Conservation (phyloP, 2,888 invertebrate genomes). For the Leucania comma region DNA sequence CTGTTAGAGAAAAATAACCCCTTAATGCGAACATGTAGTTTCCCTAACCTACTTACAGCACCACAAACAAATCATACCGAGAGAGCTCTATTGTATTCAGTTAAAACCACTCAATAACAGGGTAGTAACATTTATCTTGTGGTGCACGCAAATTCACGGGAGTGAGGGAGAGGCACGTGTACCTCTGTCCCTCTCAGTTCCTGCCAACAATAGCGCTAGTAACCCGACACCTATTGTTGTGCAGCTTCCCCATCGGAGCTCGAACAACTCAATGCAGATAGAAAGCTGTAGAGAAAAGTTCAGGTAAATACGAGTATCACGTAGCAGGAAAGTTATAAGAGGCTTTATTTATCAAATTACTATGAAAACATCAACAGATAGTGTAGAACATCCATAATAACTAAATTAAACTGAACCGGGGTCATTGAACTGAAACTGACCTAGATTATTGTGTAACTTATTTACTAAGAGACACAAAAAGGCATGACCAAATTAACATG, state of each 20-base stretch:
- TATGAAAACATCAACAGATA: neutral
- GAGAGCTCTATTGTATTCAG: constrained; percentile 33
- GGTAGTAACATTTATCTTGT: constrained; percentile 33
- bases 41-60: neutral
- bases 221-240: constrained; percentile 50
- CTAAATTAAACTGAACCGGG: too few relatives aligned
- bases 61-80: constrained; percentile 13
- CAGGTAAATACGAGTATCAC: constrained; percentile 9
- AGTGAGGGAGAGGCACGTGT: constrained; percentile 5
- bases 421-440: too few relatives aligned
- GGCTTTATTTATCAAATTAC: neutral
- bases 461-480: neutral
- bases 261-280: constrained; percentile 2
- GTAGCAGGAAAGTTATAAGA: neutral
- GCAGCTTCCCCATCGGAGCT: constrained; percentile 43
- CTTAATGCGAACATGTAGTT: neutral
- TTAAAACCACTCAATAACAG: constrained; percentile 44
- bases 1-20: neutral
- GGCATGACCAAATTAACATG: neutral
- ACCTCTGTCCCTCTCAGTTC: constrained; percentile 1
- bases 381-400: too few relatives aligned
- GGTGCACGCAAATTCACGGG: constrained; percentile 27
- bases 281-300: constrained; percentile 9
- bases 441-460: neutral
- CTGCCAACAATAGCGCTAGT: constrained; percentile 40